Percentiles rank a stretch among this genome's conserved stretches.
phyloP scores from a whole-genome alignment of 1,140 invertebrate species.

The Papilio glaucus region DNA sequence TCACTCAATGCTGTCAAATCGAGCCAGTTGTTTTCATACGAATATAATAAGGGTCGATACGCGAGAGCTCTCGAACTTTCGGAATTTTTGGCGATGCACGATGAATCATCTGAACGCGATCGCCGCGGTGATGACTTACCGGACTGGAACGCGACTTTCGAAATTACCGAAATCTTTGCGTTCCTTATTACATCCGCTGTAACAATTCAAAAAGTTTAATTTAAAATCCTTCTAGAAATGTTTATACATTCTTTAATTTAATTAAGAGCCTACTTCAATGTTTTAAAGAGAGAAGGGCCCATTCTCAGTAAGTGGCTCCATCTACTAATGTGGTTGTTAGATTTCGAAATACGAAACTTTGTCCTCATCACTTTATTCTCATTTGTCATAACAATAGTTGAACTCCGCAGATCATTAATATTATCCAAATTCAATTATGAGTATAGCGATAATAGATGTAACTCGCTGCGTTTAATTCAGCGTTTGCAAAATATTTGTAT shows the following conservation, averaged over 20 bases:
- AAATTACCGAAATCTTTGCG: slow-evolving; percentile 8
- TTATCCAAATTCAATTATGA: no score
- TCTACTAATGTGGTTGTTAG: no score
- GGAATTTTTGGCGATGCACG: slow-evolving; percentile 1
- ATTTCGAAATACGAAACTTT: no score
- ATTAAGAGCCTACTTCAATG: not conserved
- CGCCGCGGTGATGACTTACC: not conserved
- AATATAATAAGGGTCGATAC: not conserved
- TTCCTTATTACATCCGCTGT: not conserved
- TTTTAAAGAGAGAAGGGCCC: not conserved
- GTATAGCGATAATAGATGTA: no score
- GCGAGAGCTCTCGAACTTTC: not conserved
- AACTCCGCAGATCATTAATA: no score
- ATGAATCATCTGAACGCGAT: slow-evolving; percentile 8
- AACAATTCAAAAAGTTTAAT: not conserved
- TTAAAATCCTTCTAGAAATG: no score
- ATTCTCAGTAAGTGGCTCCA: no score
- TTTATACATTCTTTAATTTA: not conserved
- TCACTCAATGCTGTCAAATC: not conserved
- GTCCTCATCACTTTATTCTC: no score
- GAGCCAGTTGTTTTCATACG: not conserved
- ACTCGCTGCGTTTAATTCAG: no score
- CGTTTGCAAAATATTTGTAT: no score
- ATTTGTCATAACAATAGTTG: no score
- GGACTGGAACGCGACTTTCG: slow-evolving; percentile 22